Conservation (phyloP, 2,888 invertebrate genomes). For the Tetheella fluctuosa region DNA sequence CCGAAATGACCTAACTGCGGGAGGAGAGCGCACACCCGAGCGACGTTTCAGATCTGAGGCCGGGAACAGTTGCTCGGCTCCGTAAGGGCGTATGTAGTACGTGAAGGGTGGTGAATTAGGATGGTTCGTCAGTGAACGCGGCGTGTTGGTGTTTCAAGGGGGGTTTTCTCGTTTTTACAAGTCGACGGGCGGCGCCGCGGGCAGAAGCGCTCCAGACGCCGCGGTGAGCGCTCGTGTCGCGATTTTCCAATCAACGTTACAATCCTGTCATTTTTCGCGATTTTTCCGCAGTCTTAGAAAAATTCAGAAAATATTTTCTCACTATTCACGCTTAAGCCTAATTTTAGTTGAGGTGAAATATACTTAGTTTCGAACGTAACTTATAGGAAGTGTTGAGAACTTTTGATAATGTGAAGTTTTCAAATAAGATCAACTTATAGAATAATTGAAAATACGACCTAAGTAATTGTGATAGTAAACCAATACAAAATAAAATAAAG, state of each 20-base stretch:
- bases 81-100: conserved; percentile 48
- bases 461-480: conserved; percentile 48
- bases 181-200: conserved; percentile 62
- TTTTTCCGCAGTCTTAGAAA: conserved; percentile 47
- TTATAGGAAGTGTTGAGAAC: conserved; percentile 30
- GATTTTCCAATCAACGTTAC: conserved; percentile 20
- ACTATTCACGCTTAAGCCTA: conserved; percentile 41
- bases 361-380: conserved; percentile 27
- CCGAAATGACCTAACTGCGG: conserved; percentile 43
- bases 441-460: conserved; percentile 35
- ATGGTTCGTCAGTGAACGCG: conserved; percentile 49
- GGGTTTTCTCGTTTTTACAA: conserved; percentile 55
- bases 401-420: conserved; percentile 24
- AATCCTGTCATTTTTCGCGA: conserved; percentile 46
- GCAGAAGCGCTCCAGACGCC: conserved; percentile 76
- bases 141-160: conserved; percentile 45
- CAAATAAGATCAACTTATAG: conserved; percentile 21
- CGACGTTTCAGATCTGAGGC: conserved; percentile 37
- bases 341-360: conserved; percentile 32
- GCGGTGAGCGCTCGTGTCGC: conserved; percentile 74
- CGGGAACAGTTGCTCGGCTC: conserved; percentile 28
- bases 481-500: conserved; percentile 13
- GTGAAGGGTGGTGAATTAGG: conserved; percentile 57
- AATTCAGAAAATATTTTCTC: conserved; percentile 26
- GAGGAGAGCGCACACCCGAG: background rate